Percentiles rank a stretch among this genome's conserved stretches.
Evolutionary conservation across 2,888 invertebrate species (phyloP).

Genomic region (Noctua janthina): DNA sequence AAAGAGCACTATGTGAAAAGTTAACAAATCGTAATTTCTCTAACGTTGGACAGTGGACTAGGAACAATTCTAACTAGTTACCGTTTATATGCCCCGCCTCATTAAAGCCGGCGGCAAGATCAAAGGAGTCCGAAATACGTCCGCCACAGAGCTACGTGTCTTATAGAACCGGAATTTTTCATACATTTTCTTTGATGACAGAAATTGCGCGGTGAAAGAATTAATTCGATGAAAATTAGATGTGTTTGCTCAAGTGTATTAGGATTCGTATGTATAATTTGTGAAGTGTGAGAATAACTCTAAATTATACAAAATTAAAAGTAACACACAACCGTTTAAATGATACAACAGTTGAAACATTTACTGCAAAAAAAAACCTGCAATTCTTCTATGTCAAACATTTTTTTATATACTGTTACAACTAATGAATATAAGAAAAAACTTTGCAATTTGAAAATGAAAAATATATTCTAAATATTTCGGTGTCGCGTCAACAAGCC

Average conservation of each 20-base stretch:
- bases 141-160: slow-evolving; percentile 78
- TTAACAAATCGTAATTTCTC: slow-evolving; percentile 81
- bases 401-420: not conserved
- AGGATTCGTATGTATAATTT: slow-evolving; percentile 41
- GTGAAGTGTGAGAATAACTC: slow-evolving; percentile 38
- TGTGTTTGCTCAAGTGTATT: slow-evolving; percentile 45
- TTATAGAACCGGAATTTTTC: slow-evolving; percentile 75
- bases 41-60: slow-evolving; percentile 77
- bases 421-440: slow-evolving; percentile 11
- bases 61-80: slow-evolving; percentile 87
- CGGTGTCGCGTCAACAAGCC: slow-evolving; percentile 42
- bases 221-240: slow-evolving; percentile 62
- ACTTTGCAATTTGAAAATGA: not conserved
- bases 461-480: slow-evolving; percentile 23
- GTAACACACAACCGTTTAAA: slow-evolving; percentile 20
- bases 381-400: not conserved
- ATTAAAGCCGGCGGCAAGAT: slow-evolving; percentile 91
- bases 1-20: slow-evolving; percentile 75
- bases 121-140: slow-evolving; percentile 91
- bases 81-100: slow-evolving; percentile 85
- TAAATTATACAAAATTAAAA: slow-evolving; percentile 29
- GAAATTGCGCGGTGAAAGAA: slow-evolving; percentile 58
- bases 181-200: slow-evolving; percentile 62
- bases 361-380: not conserved
- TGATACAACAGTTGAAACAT: slow-evolving; percentile 23